Base-by-base conservation (phyloP, 2,888 invertebrate species). In the Agonopterix subpropinquella region DNA sequence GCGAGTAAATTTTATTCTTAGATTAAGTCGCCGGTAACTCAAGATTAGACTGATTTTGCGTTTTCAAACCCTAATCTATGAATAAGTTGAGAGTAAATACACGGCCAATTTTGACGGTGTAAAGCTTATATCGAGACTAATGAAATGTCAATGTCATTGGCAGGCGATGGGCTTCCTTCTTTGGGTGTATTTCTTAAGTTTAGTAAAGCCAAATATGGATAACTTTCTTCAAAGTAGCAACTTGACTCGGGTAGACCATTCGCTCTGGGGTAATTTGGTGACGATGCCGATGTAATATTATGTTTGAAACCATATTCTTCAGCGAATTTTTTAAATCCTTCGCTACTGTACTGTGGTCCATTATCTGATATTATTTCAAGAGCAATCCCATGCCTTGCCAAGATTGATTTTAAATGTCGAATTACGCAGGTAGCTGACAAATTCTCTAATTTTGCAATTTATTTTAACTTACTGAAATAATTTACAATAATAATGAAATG, bases 381-480 rank as follows among this genome's bases (percentile, higher is more conserved):
- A 1, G 54, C 50, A 5, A 52, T 54, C 4, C 54, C 54, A 15
- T 54, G 50, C 9, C 54, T 44, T 11, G 43, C 43, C n/a, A 53
- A 49, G n/a, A 49, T 36, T 0, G 28, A 7, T 49, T 53, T 51
- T 9, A 51, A 8, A 11, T 48, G 15, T 1, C 18, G 28, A 10
- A 54, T 51, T 8, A 54, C 41, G 28, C 8, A 5, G 18, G 41
- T 36, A 8, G 50, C 48, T 8, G 13, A 9, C 11, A 47, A 18
- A 4, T 39, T 36, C 0, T 10, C 36, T n/a, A 54, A 8, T 13
- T 44, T 45, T 4, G 18, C 13, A 8, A 51, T 41, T 44, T 53
- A 51, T 5, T 51, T 13, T 37, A 41, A 53, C 44, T 51, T 53
- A 36, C 47, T 49, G 13, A 42, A 53, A 11, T 53, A 53, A 47